Conservation (phyloP, 2,888 invertebrate species). For the Phoenoteleia sp. region DNA sequence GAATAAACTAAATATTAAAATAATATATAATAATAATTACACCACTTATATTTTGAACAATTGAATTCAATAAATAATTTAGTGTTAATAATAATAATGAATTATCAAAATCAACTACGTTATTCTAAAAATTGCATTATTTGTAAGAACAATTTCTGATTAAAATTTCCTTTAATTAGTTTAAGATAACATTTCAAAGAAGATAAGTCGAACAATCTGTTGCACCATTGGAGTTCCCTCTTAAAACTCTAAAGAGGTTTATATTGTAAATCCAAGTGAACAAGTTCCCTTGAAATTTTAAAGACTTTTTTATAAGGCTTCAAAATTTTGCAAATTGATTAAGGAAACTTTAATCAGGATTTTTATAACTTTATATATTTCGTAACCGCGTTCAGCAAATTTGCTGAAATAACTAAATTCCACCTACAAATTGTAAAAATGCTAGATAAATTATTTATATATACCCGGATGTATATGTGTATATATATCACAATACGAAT, state of each 20-base stretch:
- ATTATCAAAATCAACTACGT: background rate
- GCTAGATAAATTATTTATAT: constrained; percentile 22
- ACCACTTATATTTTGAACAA: background rate
- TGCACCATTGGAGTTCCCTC: background rate
- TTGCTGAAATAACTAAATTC: constrained; percentile 13
- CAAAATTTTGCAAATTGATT: background rate
- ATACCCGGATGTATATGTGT: constrained; percentile 17
- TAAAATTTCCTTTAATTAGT: background rate
- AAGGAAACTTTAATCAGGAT: constrained; percentile 1
- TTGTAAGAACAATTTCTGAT: background rate
- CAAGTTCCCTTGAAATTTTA: no score
- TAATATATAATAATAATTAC: background rate
- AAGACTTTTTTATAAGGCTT: background rate
- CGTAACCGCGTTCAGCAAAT: background rate
- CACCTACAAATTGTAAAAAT: constrained; percentile 46
- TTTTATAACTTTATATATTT: constrained; percentile 8
- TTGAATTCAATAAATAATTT: background rate
- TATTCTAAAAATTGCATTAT: background rate
- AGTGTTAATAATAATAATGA: background rate
- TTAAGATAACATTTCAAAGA: background rate
- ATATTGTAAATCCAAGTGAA: background rate
- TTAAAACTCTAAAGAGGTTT: background rate
- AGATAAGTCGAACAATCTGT: background rate
- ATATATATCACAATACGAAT: constrained; percentile 51
- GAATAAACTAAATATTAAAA: background rate